Base-by-base conservation (phyloP, 2,888 invertebrate genomes). In the Pandemis corylana region DNA sequence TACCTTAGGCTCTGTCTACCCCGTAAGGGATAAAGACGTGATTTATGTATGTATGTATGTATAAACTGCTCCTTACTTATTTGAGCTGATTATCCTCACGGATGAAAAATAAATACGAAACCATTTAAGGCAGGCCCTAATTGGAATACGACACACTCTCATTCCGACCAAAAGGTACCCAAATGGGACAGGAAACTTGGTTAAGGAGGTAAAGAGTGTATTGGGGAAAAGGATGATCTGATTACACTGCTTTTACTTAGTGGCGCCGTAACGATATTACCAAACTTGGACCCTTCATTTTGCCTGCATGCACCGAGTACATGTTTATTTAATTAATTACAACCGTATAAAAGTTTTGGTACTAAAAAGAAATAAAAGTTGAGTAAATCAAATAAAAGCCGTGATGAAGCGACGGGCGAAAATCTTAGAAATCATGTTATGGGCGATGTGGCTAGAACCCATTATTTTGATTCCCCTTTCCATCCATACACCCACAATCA, bases 161-260 rank as follows among this genome's bases (percentile, higher is more conserved):
- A 69, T 73, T 74, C 20, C 67, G 12, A 42, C 41, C 71, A 62
- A 66, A 68, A 67, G 62, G 64, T 65, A 73, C 75, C 76, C 79
- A 82, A 85, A 80, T 78, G 81, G 77, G 77, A 79, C 77, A 80
- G 80, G 80, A 84, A 87, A 89, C 85, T 85, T 80, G 80, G 83
- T 86, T 87, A 87, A 83, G 81, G 80, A 83, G 81, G 83, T 81
- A 83, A 85, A 77, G 81, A 82, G 81, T 83, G 83, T 78, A 80
- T 84, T 80, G 81, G 79, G 77, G 76, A 83, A 84, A 71, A 83
- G 84, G 82, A 81, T 84, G 83, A 87, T 87, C 84, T 86, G 81
- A 85, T 88, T 90, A 88, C 83, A 76, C 75, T 78, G 82, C 84
- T 85, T 85, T 87, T 87, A 87, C 87, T 88, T 85, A 85, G 84